Evolutionary conservation across 2,888 invertebrate genomes (phyloP).

Genomic region (Drepanosiphum platanoidis): DNA sequence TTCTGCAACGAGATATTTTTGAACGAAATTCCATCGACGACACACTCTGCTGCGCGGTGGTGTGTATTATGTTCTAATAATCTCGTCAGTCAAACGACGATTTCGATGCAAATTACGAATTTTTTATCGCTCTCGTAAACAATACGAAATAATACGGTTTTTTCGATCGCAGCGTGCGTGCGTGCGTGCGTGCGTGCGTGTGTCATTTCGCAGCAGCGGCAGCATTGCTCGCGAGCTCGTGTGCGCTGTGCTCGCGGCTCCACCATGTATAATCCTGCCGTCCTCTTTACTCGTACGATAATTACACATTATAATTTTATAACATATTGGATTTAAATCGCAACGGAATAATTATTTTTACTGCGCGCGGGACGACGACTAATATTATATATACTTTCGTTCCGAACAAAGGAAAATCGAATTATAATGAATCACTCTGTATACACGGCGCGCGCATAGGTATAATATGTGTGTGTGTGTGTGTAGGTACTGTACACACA

Average conservation of each 20-base stretch:
- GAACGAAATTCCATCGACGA: constrained; percentile 12
- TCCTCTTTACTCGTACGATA: background rate
- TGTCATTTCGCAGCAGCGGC: no score
- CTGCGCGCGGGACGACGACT: no score
- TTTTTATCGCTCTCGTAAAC: constrained; percentile 15
- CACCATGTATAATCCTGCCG: background rate
- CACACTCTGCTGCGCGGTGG: no score
- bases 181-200: no score
- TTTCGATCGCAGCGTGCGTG: background rate
- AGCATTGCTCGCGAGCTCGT: no score
- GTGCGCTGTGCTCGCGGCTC: background rate
- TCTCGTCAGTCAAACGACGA: background rate
- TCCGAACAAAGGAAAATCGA: constrained; percentile 40
- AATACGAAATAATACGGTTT: background rate
- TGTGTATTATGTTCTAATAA: no score
- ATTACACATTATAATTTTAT: constrained; percentile 34
- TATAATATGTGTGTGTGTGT: background rate
- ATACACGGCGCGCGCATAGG: background rate
- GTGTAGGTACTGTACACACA: background rate
- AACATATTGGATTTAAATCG: constrained; percentile 5
- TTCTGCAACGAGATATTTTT: no score
- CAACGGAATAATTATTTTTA: background rate
- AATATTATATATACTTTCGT: background rate
- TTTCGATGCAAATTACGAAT: constrained; percentile 6
- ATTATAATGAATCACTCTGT: constrained; percentile 40